Conservation (phyloP, 2,113 vertebrate genomes). For the Oncorhynchus masou region DNA sequence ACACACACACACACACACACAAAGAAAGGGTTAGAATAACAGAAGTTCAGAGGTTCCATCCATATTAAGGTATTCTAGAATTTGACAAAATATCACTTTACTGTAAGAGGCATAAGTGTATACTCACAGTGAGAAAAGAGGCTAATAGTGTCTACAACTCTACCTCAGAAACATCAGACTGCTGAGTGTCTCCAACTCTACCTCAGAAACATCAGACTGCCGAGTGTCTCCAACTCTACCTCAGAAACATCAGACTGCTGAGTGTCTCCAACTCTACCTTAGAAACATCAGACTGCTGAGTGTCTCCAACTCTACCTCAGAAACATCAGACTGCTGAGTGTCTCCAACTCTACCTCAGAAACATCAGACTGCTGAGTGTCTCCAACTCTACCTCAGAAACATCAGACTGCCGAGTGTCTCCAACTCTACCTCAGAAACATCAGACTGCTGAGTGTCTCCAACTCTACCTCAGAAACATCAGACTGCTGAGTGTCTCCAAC, state of each 20-base stretch:
- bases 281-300: slow-evolving; percentile 41
- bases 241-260: slow-evolving; percentile 45
- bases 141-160: slow-evolving; percentile 44
- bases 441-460: slow-evolving; percentile 10
- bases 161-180: slow-evolving; percentile 51
- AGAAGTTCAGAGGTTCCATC: too few relatives aligned
- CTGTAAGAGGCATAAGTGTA: slow-evolving; percentile 28
- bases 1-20: too few relatives aligned
- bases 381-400: slow-evolving; percentile 32
- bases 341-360: slow-evolving; percentile 24
- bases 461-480: slow-evolving; percentile 46
- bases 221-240: neutral
- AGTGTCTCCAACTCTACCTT: slow-evolving; percentile 4
- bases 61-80: slow-evolving; percentile 30
- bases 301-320: slow-evolving; percentile 15
- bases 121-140: slow-evolving; percentile 28
- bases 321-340: slow-evolving; percentile 38
- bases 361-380: slow-evolving; percentile 32
- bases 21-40: too few relatives aligned
- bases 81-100: slow-evolving; percentile 42
- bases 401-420: slow-evolving; percentile 25
- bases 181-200: too few relatives aligned
- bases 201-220: slow-evolving; percentile 47
- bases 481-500: neutral
- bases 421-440: slow-evolving; percentile 40